Conservation (phyloP, 2,888 invertebrate genomes). For the Nudaria mundana region DNA sequence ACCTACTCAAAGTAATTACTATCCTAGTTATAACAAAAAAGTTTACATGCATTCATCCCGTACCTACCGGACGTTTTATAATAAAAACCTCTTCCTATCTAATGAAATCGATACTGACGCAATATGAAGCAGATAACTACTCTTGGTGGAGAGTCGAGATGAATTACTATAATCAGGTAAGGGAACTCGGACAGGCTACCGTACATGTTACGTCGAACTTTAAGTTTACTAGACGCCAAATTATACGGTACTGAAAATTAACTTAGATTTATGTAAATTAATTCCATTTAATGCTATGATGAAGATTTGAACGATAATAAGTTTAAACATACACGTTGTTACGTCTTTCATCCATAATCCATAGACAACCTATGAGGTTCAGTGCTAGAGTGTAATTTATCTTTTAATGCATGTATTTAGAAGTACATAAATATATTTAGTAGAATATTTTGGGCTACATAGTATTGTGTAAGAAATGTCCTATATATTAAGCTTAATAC, state of each 20-base stretch:
- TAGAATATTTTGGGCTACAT: too few relatives aligned
- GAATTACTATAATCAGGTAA: constrained; percentile 36
- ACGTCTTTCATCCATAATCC: too few relatives aligned
- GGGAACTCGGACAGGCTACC: constrained; percentile 29
- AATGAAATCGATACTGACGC: constrained; percentile 43
- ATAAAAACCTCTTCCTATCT: constrained; percentile 37
- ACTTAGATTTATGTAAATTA: constrained; percentile 11
- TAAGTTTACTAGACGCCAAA: constrained; percentile 25
- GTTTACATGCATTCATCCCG: constrained; percentile 34
- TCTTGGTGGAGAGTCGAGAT: constrained; percentile 17
- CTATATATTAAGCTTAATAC: too few relatives aligned
- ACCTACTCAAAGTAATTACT: constrained; percentile 36
- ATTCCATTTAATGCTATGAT: constrained; percentile 4
- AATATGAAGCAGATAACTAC: constrained; percentile 34
- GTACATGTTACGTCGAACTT: constrained; percentile 21
- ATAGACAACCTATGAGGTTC: too few relatives aligned
- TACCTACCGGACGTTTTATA: constrained; percentile 25
- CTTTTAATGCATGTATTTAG: too few relatives aligned
- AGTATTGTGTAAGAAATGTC: too few relatives aligned
- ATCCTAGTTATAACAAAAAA: constrained; percentile 30
- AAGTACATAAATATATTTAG: too few relatives aligned
- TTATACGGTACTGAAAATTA: constrained; percentile 28
- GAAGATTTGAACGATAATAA: constrained; percentile 1
- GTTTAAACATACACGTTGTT: background rate
- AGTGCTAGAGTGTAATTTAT: too few relatives aligned